These are phyloP conservation scores for Lacerta agilis DNA, from an alignment of 2,797 vertebrate species.

Conservation along the genomic window DNA sequence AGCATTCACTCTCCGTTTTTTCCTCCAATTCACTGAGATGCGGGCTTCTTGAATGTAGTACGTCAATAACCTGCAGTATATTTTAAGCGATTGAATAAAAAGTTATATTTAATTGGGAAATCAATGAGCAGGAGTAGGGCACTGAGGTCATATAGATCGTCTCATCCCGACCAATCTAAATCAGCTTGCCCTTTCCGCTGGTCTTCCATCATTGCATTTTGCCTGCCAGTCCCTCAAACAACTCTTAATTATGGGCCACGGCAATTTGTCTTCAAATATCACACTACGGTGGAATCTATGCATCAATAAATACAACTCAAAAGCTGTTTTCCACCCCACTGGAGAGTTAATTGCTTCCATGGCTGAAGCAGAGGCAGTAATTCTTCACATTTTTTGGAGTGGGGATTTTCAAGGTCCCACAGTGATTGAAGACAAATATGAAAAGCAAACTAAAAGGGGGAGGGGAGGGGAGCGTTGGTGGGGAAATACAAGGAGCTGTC, in stretches of 20 bases:
- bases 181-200: conserved; percentile 70
- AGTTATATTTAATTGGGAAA: conserved; percentile 78
- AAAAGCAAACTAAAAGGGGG: conserved; percentile 51
- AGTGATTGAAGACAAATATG: conserved; percentile 38
- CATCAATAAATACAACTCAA: conserved; percentile 80
- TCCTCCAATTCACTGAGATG: conserved; percentile 54
- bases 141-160: conserved; percentile 71
- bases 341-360: conserved; percentile 79
- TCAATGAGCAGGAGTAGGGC: conserved; percentile 73
- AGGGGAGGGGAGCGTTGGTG: conserved; percentile 45
- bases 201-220: conserved; percentile 76
- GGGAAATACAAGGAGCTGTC: conserved; percentile 38
- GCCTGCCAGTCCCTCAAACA: conserved; percentile 73
- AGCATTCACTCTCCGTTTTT: conserved; percentile 57
- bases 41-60: conserved; percentile 38
- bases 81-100: conserved; percentile 74
- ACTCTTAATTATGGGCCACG: conserved; percentile 76
- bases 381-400: conserved; percentile 68
- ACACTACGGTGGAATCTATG: conserved; percentile 77
- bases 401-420: conserved; percentile 65
- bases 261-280: conserved; percentile 82
- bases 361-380: conserved; percentile 70
- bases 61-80: conserved; percentile 73
- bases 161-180: conserved; percentile 69
- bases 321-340: conserved; percentile 78